Evolutionary conservation across 1,140 invertebrate species (phyloP), one percentile per base, ranked within the genome.

Genomic region (Solen grandis): DNA sequence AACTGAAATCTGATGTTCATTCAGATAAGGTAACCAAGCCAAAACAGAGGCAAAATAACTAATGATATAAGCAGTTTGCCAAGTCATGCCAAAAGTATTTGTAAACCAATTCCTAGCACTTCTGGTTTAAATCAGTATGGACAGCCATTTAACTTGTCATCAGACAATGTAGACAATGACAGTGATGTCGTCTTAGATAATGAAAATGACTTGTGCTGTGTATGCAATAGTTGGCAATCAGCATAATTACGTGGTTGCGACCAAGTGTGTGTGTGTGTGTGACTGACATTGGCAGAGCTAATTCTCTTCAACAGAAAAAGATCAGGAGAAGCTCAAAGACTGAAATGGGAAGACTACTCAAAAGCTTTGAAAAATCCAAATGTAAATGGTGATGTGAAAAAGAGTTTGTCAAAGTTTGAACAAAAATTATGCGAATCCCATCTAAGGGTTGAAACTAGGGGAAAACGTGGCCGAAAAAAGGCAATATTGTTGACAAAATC

Each of bases 301-400:
- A 72, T 35, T 38, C 19, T 72, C 1, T 72, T 72, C 31, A 72
- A 72, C 52, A 55, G 68, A 35, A 55, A 57, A 31, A 55, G 68
- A 57, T 33, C 68, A 13, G 50, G 68, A 1, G 68, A 57, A 57
- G 50, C 68, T 19, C 10, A 8, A 22, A 2, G 52, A 5, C 19
- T 72, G 5, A 57, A 35, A 14, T 33, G 16, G 16, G 68, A 72
- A 31, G 29, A 57, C 38, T 72, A 52, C 52, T 22, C 8, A 2
- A 72, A 57, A 22, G 68, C 2, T 3, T 65, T 57, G 22, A 2
- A 54, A 25, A 50, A 41, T 22, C 50, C 52, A 3, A n/a, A 57
- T 35, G 35, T 55, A 22, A 55, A 57, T 57, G 33, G 22, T 2
- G 33, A 29, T 33, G 55, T 59, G 2, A 70, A 38, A n/a, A 5